Base-by-base conservation (phyloP, 2,888 invertebrate species). In the Papilio demoleus region DNA sequence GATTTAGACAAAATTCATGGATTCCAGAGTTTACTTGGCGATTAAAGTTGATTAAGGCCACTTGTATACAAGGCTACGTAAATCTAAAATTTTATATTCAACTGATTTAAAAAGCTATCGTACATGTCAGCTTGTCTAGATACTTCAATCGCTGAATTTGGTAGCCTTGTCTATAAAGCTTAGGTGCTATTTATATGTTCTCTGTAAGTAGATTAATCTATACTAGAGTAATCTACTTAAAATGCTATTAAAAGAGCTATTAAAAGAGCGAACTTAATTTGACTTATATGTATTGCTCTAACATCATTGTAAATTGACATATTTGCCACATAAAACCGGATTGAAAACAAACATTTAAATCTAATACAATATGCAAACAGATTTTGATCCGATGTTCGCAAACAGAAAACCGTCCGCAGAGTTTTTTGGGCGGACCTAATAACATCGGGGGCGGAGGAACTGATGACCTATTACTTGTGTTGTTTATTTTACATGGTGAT, bases 381-480 rank as follows among this genome's bases (percentile, higher is more conserved):
- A 59, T 24, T n/a, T 40, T 11, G 27, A 40, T 24, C 4, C 27
- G 27, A 9, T 17, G 58, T 27, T n/a, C 14, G 53, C 17, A 34
- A 19, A 19, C n/a, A 40, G 40, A 50, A 67, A 61, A 67, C 31
- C 56, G 12, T 19, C 19, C 45, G 9, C 19, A 42, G 1, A 27
- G 42, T 42, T 62, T 68, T 63, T 63, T 65, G 50, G 68, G 67
- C 75, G 76, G 77, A 76, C 40, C 76, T 76, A 77, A 75, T 78
- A 78, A 75, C 72, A 65, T 70, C 31, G 68, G 68, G 65, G 72
- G 70, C 74, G 74, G 72, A 71, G 68, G 71, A 65, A 72, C 73
- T 73, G 73, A 75, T 77, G 72, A 71, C 70, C 77, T 74, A 82
- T 82, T 79, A 77, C 80, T 80, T 77, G 76, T 71, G 76, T 77